Base-by-base conservation (phyloP, 2,113 vertebrate genomes). In the Vulpes lagopus region DNA sequence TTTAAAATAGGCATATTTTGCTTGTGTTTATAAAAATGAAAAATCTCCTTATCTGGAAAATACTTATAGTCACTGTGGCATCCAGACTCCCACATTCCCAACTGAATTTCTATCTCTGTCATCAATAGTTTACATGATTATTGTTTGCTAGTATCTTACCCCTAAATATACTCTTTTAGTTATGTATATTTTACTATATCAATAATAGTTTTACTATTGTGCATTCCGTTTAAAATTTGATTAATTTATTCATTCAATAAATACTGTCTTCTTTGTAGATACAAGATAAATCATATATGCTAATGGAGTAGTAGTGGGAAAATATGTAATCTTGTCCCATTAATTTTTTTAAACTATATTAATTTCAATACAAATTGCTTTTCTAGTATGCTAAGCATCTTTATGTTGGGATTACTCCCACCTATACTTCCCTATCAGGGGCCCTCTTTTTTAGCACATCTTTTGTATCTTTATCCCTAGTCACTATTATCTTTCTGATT, bases 1-100 rank as follows among this genome's bases (percentile, higher is more conserved):
- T 92, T 8, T 81, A 67, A 82, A 74, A 59, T 51, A 43, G 81
- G 35, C 65, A 53, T 23, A 88, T 93, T 95, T 93, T 94, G 8
- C 32, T 78, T 76, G 0, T 49, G 17, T 69, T 60, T 57, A 78
- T n/a, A 88, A 64, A 83, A 69, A 27, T 81, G 25, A 30, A 22
- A 92, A 95, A 91, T 81, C 10, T 10, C 11, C 3, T 88, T 80
- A 74, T 59, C 22, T 91, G 22, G 55, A 65, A 65, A 69, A 27
- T 60, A 62, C 3, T 62, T 38, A 82, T 95, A 10, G 60, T 60
- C 86, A 64, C 8, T 38, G 27, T 8, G 19, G 20, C 5, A 60
- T 83, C 65, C 5, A n/a, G 35, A 53, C 12, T 88, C 43, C 53
- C 25, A 87, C 2, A 71, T 27, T 81, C 27, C 5, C 17, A 92